Evolutionary conservation across 2,113 vertebrate genomes (phyloP).

Genomic region (Irena cyanogastra): DNA sequence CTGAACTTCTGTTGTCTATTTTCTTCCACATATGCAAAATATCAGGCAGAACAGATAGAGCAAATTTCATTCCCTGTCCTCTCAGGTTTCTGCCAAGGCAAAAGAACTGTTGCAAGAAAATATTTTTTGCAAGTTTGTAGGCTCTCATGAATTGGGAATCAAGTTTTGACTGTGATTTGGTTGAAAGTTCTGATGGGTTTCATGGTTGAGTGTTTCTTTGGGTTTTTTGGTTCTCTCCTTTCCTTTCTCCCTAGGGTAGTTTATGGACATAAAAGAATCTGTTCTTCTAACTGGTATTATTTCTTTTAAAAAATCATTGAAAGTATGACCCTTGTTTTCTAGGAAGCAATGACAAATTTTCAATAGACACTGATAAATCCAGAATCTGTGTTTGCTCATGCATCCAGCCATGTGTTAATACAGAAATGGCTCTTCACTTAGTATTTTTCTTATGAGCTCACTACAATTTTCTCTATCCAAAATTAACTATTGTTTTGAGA

Average conservation of each 20-base stretch:
- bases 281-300: not conserved
- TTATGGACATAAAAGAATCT: not conserved
- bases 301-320: not conserved
- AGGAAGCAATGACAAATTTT: not conserved
- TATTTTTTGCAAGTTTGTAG: not conserved
- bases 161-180: not conserved
- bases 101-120: not conserved
- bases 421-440: not conserved
- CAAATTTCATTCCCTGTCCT: not conserved
- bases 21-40: not conserved
- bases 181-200: not conserved
- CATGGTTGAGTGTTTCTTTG: rapidly evolving
- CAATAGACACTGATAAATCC: not conserved
- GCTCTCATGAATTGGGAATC: not conserved
- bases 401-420: not conserved
- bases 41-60: not conserved
- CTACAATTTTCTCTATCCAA: not conserved
- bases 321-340: not conserved
- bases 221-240: not conserved
- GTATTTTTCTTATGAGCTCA: not conserved
- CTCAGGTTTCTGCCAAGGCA: not conserved
- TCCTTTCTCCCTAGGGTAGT: not conserved
- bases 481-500: not conserved
- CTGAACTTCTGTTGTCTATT: not conserved
- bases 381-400: not conserved